A percentile compares a stretch with the other conserved stretches of the same genome.
Conservation (phyloP, 92 coral and sea anemone species). For the Metridium senile region DNA sequence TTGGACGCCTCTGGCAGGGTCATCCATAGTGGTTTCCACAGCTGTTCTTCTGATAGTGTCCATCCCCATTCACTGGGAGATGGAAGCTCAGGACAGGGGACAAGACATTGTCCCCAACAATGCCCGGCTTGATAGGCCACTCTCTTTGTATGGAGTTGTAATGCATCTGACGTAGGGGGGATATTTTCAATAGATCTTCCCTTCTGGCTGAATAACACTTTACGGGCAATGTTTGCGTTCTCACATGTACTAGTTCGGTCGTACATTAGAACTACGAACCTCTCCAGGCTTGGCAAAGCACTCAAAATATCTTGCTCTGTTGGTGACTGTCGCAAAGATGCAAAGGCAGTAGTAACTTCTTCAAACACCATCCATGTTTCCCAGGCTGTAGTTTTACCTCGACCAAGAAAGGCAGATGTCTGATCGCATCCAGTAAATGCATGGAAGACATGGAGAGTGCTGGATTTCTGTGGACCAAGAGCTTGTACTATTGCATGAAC, state of each 20-base stretch:
- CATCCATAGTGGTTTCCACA: slow-evolving; percentile 25
- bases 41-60: slow-evolving; percentile 29
- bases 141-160: slow-evolving; percentile 41
- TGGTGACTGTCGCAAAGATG: slow-evolving; percentile 18
- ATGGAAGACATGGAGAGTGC: slow-evolving; percentile 28
- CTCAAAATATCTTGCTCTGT: slow-evolving; percentile 17
- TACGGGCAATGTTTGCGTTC: slow-evolving; percentile 39
- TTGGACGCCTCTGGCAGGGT: neutral
- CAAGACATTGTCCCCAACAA: slow-evolving; percentile 39
- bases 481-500: slow-evolving; percentile 30
- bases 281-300: slow-evolving; percentile 50
- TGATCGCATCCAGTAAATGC: slow-evolving; percentile 37
- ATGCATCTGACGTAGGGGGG: slow-evolving; percentile 43
- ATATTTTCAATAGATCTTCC: slow-evolving; percentile 40
- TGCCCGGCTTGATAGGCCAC: slow-evolving; percentile 34
- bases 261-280: slow-evolving; percentile 41
- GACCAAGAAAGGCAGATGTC: slow-evolving; percentile 23
- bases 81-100: slow-evolving; percentile 26
- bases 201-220: slow-evolving; percentile 37
- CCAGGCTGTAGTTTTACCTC: slow-evolving; percentile 39
- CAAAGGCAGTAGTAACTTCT: slow-evolving; percentile 32
- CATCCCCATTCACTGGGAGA: slow-evolving; percentile 54
- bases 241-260: slow-evolving; percentile 37
- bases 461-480: slow-evolving; percentile 26
- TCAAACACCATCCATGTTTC: slow-evolving; percentile 22